A percentile compares a stretch with the other conserved stretches of the same genome.
Evolutionary conservation across 2,113 vertebrate genomes (phyloP).

Genomic region (Tragelaphus buxtoni): DNA sequence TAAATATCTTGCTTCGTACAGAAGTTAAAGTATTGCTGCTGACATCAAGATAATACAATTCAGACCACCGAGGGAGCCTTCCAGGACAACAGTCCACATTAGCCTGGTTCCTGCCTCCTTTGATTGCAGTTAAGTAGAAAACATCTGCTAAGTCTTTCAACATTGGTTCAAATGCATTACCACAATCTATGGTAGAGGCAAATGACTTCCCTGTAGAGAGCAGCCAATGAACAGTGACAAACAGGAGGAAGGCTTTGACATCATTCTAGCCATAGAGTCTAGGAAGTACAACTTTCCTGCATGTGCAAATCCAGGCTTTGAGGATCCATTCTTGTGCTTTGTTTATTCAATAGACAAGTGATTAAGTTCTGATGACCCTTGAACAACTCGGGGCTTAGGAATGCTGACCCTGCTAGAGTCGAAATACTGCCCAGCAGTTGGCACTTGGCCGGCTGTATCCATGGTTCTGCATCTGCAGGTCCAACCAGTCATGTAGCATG

Average conservation of each 20-base stretch:
- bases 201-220: neutral
- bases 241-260: neutral
- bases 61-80: constrained; percentile 50
- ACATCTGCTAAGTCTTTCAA: neutral
- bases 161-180: constrained; percentile 10
- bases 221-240: neutral
- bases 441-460: neutral
- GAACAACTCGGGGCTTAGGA: neutral
- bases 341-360: neutral
- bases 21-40: constrained; percentile 54
- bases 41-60: constrained; percentile 47
- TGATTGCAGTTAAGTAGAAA: constrained; percentile 61
- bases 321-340: neutral
- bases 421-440: neutral
- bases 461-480: neutral
- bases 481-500: neutral
- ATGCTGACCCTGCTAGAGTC: neutral
- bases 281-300: neutral
- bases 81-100: constrained; percentile 40
- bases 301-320: neutral
- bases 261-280: neutral
- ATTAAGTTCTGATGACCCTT: neutral
- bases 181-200: neutral
- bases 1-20: constrained; percentile 60
- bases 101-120: constrained; percentile 51